These are phyloP conservation scores for Pluvianellus socialis DNA, from an alignment of 2,113 vertebrate species.

Conservation along the genomic window DNA sequence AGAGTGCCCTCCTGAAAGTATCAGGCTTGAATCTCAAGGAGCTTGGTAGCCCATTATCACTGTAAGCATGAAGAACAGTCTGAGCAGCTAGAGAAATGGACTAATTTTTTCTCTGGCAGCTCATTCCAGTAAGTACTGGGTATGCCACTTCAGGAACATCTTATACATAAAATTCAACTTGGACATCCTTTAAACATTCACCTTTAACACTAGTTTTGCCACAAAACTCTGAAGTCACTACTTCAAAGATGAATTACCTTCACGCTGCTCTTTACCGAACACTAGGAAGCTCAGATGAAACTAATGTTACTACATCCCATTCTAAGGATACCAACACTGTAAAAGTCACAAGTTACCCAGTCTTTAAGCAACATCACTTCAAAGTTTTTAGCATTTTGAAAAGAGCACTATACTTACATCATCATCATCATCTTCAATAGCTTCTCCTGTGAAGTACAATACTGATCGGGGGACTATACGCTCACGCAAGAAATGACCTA, in stretches of 20 bases:
- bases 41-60: background rate
- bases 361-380: background rate
- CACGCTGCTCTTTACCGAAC: background rate
- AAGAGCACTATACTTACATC: constrained; percentile 79
- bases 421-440: constrained; percentile 97
- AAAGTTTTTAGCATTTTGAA: background rate
- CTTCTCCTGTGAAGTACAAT: constrained; percentile 98
- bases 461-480: constrained; percentile 95
- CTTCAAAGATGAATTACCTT: background rate
- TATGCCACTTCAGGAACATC: background rate
- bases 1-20: background rate
- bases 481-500: constrained; percentile 98
- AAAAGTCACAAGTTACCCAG: background rate
- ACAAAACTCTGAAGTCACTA: background rate
- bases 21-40: background rate
- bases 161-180: background rate
- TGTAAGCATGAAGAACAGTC: background rate
- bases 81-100: background rate
- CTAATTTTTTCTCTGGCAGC: background rate
- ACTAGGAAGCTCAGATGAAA: background rate
- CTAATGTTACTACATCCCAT: background rate
- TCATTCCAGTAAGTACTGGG: background rate
- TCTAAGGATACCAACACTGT: background rate
- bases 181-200: background rate
- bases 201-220: background rate